Base-by-base conservation (phyloP, 2,797 vertebrate genomes). In the Sebastes itinus region DNA sequence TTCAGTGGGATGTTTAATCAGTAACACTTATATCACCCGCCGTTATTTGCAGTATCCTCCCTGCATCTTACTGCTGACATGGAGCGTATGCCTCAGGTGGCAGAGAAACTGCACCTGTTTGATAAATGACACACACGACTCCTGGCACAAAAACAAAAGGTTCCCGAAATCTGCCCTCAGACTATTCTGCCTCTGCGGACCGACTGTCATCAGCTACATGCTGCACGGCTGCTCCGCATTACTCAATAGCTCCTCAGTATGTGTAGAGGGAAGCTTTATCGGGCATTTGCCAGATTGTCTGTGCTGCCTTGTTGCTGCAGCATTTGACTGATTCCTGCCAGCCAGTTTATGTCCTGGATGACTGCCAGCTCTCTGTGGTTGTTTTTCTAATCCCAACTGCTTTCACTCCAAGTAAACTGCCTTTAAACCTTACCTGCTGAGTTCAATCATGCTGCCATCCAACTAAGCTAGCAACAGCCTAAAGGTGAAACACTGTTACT, bases 201-300 rank as follows among this genome's bases (percentile, higher is more conserved):
- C 42, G 62, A 52, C 38, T 25, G 73, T 52, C 67, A 67, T 76
- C 54, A 72, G 46, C 54, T 30, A 75, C 67, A 81, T 54, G 72
- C 54, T 83, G 61, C 60, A 77, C 46, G 75, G 70, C 67, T 81
- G 72, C 49, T 79, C 9, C 22, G 52, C 38, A n/a, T 32, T 75
- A 59, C 58, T 72, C 33, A 69, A 16, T 22, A 61, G 28, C 38
- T 67, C 16, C 35, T 33, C 54, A 35, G 20, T 32, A 23, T n/a
- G n/a, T 54, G 49, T 54, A 54, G 52, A 72, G 7, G 7, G n/a
- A 23, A 33, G 59, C 6, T 72, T 72, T 72, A 62, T 79, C 30
- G 49, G 38, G 20, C 11, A 22, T 75, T 59, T 60, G 72, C 46
- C 46, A 49, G 46, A 49, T 49, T 49, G 46, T 70, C 72, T 59